Evolutionary conservation across 23 tunicate species (phyloP).

Genomic region (Trididemnum nubilum): DNA sequence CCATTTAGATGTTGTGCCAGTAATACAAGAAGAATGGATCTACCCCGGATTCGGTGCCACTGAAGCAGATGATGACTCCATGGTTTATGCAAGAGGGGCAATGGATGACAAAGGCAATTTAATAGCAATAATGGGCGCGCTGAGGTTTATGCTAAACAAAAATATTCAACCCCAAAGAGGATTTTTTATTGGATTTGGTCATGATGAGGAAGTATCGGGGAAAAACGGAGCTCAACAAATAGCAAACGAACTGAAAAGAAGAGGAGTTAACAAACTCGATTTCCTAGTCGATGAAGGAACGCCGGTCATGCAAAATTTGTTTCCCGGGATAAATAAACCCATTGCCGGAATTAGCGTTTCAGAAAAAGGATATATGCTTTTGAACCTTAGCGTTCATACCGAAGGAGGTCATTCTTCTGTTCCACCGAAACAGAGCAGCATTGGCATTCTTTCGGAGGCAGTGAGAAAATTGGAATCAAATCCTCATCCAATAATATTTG

Average conservation of each 20-base stretch:
- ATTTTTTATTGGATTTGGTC: slow-evolving; percentile 76
- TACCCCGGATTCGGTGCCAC: slow-evolving; percentile 60
- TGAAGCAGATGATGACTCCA: slow-evolving; percentile 37
- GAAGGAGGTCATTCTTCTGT: slow-evolving; percentile 88
- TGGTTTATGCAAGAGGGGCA: slow-evolving; percentile 79
- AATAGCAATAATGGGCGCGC: slow-evolving; percentile 56
- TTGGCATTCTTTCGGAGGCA: slow-evolving; percentile 60
- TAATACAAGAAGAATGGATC: slow-evolving; percentile 61
- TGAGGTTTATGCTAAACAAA: slow-evolving; percentile 35
- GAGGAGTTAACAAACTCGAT: slow-evolving; percentile 59
- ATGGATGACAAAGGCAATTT: slow-evolving; percentile 65
- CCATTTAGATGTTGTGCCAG: slow-evolving; percentile 88
- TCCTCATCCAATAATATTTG: slow-evolving; percentile 36
- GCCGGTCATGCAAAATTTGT: slow-evolving; percentile 31
- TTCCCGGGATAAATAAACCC: slow-evolving; percentile 51
- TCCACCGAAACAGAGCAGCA: slow-evolving; percentile 63
- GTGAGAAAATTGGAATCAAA: slow-evolving; percentile 51
- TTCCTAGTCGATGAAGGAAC: slow-evolving; percentile 86
- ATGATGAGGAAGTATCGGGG: slow-evolving; percentile 89
- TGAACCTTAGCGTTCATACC: slow-evolving; percentile 55
- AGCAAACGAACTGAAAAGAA: slow-evolving; percentile 42
- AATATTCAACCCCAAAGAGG: slow-evolving; percentile 65
- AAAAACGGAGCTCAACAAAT: slow-evolving; percentile 63
- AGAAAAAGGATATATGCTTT: slow-evolving; percentile 55
- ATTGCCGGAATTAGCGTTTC: slow-evolving; percentile 68